Conservation (phyloP, 53 echinoderm and acorn worm species). For the Antedon mediterranea region DNA sequence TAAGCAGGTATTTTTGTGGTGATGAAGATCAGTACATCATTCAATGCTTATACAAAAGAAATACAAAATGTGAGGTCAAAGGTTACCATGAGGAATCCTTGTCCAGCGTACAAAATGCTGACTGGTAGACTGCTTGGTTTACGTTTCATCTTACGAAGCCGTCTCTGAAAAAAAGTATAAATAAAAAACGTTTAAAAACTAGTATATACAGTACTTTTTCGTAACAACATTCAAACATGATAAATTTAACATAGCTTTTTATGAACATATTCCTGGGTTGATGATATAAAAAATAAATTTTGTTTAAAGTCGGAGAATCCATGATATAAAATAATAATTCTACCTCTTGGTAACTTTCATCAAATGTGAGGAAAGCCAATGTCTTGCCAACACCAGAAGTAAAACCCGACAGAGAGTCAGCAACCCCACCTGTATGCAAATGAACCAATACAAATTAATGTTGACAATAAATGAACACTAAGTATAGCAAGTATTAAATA, state of each 20-base stretch:
- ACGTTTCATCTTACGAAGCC: slow-evolving; percentile 57
- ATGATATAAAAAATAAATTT: no score
- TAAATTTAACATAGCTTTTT: not conserved
- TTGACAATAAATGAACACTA: no score
- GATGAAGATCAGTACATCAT: not conserved
- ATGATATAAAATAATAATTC: not conserved
- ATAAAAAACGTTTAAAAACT: no score
- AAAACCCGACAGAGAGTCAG: slow-evolving; percentile 61
- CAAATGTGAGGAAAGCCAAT: slow-evolving; percentile 73
- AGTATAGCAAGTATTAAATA: no score
- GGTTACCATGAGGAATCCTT: slow-evolving; percentile 92
- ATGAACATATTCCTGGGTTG: no score
- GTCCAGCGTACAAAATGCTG: slow-evolving; percentile 68
- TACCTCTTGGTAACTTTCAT: slow-evolving; percentile 87
- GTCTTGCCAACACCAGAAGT: slow-evolving; percentile 71
- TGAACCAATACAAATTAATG: not conserved
- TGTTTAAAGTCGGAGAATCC: not conserved
- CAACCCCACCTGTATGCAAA: slow-evolving; percentile 56
- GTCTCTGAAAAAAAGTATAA: slow-evolving; percentile 30
- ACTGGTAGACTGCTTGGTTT: slow-evolving; percentile 77
- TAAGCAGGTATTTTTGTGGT: not conserved
- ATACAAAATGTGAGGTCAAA: not conserved
- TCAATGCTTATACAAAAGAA: not conserved
- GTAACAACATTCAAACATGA: not conserved
- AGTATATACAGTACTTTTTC: no score